Conservation (phyloP, 2,888 invertebrate genomes). For the Diaperis boleti region DNA sequence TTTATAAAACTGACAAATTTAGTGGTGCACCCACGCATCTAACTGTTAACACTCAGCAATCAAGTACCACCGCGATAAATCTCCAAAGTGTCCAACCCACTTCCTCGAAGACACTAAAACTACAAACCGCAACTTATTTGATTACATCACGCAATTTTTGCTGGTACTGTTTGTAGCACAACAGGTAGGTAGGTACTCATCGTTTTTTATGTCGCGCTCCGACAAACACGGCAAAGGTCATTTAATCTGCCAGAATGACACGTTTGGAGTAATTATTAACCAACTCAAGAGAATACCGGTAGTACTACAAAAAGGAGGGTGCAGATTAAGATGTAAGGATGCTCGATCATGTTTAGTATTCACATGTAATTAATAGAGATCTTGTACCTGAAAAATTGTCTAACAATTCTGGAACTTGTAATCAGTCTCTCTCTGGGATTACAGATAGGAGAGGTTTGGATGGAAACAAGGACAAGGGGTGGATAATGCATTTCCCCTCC, state of each 20-base stretch:
- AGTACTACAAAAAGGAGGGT: background rate
- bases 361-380: too few relatives aligned
- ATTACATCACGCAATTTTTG: too few relatives aligned
- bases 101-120: background rate
- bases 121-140: too few relatives aligned
- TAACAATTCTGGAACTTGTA: too few relatives aligned
- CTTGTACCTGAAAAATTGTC: too few relatives aligned
- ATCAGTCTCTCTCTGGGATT: too few relatives aligned
- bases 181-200: too few relatives aligned
- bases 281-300: background rate
- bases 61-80: background rate
- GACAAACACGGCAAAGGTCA: background rate
- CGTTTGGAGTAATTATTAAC: background rate
- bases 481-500: too few relatives aligned
- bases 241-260: background rate
- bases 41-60: background rate
- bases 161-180: background rate
- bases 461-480: too few relatives aligned
- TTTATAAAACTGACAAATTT: background rate
- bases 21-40: background rate
- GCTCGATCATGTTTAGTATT: too few relatives aligned
- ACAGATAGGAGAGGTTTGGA: too few relatives aligned
- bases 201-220: too few relatives aligned
- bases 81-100: background rate
- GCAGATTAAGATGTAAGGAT: background rate